These are phyloP conservation scores for Mycteria americana DNA, from an alignment of 2,797 vertebrate species.

Conservation along the genomic window DNA sequence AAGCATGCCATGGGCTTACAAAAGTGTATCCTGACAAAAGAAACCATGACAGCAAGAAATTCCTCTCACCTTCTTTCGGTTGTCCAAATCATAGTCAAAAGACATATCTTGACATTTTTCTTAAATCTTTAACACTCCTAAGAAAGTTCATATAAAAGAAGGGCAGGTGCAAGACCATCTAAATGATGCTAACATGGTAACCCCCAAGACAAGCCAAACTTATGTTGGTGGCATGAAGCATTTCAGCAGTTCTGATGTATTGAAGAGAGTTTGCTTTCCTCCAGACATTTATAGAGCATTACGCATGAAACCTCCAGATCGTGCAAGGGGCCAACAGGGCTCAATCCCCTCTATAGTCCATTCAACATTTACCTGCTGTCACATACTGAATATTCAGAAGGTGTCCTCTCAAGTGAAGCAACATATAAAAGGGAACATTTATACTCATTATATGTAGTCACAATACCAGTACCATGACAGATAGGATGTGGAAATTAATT, in stretches of 20 bases:
- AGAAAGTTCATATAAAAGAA: background rate
- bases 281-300: background rate
- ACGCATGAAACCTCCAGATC: background rate
- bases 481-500: background rate
- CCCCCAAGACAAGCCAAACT: background rate
- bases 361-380: background rate
- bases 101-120: background rate
- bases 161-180: background rate
- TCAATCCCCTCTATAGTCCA: background rate
- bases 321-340: background rate
- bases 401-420: background rate
- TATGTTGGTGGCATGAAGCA: fast-evolving
- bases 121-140: background rate
- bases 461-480: background rate
- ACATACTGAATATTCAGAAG: background rate
- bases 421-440: background rate
- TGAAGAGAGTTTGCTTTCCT: background rate
- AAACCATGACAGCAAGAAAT: background rate
- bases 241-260: background rate
- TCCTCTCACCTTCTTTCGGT: background rate
- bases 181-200: background rate
- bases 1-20: background rate
- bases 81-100: background rate
- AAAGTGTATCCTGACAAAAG: background rate
- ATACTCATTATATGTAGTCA: background rate